phyloP scores from a whole-genome alignment of 1,140 invertebrate genomes.

The Lordiphosa clarofinis region DNA sequence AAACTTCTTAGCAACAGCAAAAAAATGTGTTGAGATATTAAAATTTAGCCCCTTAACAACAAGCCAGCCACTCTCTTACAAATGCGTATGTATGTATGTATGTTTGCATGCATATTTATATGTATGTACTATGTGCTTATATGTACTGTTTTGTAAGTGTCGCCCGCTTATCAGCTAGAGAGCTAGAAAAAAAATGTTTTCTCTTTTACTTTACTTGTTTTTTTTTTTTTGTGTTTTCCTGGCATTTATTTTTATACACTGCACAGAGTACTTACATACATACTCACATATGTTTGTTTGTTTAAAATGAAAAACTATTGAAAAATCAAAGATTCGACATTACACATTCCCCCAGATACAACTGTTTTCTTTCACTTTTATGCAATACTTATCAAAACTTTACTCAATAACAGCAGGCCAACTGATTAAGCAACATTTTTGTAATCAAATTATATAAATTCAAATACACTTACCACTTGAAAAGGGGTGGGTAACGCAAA shows the following conservation, averaged over 20 bases:
- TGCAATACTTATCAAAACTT: constrained; percentile 9
- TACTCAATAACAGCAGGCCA: background rate
- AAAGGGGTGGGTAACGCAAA: no score
- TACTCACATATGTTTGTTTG: constrained; percentile 10
- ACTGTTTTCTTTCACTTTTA: constrained; percentile 5
- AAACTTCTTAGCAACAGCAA: background rate
- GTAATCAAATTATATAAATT: no score
- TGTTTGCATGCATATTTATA: background rate
- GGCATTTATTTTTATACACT: constrained; percentile 66
- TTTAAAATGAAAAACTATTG: background rate
- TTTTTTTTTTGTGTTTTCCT: constrained; percentile 45
- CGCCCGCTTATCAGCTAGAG: constrained; percentile 64
- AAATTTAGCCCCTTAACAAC: no score
- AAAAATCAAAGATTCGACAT: constrained; percentile 22
- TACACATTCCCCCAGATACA: background rate
- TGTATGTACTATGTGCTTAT: constrained; percentile 4
- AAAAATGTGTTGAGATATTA: background rate
- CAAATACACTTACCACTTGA: no score
- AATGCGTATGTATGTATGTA: background rate
- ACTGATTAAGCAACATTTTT: constrained; percentile 6
- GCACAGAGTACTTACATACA: constrained; percentile 11
- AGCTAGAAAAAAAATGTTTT: constrained; percentile 72
- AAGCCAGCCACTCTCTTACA: background rate
- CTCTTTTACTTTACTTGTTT: constrained; percentile 54
- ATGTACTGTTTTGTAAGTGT: constrained; percentile 39